A percentile compares a stretch with the other conserved stretches of the same genome.
These are phyloP conservation scores for Cathartes aura DNA, from an alignment of 2,113 vertebrate genomes.

Conservation along the genomic window DNA sequence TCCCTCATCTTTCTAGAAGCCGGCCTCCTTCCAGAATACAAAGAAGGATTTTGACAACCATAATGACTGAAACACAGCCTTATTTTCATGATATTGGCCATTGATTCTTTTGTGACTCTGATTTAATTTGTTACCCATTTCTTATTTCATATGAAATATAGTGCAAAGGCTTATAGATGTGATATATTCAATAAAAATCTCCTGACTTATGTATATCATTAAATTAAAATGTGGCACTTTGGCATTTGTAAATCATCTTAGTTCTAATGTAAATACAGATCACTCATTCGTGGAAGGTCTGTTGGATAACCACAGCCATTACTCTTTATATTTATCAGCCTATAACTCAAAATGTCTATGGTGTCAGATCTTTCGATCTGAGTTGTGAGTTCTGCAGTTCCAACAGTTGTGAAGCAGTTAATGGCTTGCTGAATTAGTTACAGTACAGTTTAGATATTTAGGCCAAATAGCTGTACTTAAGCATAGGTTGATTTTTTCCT, in stretches of 20 bases:
- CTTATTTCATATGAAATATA: constrained; percentile 18
- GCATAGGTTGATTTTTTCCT: not conserved
- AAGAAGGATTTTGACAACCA: not conserved
- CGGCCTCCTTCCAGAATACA: not conserved
- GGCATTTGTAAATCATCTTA: constrained; percentile 41
- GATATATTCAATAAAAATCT: not conserved
- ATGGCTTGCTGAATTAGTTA: not conserved
- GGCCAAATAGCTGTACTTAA: not conserved
- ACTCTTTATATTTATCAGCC: not conserved
- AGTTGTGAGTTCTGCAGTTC: not conserved
- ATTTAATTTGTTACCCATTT: constrained; percentile 25
- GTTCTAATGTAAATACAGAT: constrained; percentile 47
- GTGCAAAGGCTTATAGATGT: not conserved
- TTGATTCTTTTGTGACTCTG: not conserved
- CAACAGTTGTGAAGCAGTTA: not conserved
- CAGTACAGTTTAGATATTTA: not conserved
- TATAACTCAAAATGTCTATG: not conserved
- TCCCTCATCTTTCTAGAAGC: not conserved
- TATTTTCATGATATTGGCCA: not conserved
- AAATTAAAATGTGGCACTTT: constrained; percentile 36
- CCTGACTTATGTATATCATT: not conserved
- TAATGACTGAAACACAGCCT: not conserved
- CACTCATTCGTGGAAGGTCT: constrained; percentile 1
- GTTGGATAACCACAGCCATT: not conserved
- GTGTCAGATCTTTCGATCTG: not conserved